Conservation (phyloP, 2,113 vertebrate genomes). For the Peucedramus taeniatus region DNA sequence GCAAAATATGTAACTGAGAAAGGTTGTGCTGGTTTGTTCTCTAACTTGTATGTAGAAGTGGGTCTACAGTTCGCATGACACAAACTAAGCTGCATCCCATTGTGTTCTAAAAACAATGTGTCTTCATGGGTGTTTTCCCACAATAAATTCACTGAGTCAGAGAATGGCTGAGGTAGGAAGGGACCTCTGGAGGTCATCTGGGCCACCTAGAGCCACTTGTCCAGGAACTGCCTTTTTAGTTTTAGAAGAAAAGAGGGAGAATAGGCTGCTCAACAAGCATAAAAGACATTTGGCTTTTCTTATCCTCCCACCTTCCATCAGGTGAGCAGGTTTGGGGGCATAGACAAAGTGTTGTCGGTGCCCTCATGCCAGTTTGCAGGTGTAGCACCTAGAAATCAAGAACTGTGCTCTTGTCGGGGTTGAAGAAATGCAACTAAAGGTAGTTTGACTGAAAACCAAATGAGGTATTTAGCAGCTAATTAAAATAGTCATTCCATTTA, state of each 20-base stretch:
- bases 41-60: background rate
- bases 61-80: fast-evolving
- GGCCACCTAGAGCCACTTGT: background rate
- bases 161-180: background rate
- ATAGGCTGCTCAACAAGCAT: background rate
- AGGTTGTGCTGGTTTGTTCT: background rate
- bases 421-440: background rate
- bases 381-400: background rate
- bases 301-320: background rate
- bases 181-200: background rate
- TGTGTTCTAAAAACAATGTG: background rate
- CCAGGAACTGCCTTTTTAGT: background rate
- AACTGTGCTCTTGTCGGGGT: background rate
- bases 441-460: background rate
- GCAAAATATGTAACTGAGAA: background rate
- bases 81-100: background rate
- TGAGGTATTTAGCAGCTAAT: background rate
- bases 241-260: background rate
- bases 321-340: background rate
- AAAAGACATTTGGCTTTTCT: background rate
- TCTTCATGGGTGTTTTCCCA: background rate
- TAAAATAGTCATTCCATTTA: background rate
- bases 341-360: background rate
- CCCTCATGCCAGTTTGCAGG: background rate
- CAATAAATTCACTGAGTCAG: background rate